A percentile compares a stretch with the other conserved stretches of the same genome.
phyloP scores from a whole-genome alignment of 1,140 invertebrate species.

The Drosophila kepulauana region DNA sequence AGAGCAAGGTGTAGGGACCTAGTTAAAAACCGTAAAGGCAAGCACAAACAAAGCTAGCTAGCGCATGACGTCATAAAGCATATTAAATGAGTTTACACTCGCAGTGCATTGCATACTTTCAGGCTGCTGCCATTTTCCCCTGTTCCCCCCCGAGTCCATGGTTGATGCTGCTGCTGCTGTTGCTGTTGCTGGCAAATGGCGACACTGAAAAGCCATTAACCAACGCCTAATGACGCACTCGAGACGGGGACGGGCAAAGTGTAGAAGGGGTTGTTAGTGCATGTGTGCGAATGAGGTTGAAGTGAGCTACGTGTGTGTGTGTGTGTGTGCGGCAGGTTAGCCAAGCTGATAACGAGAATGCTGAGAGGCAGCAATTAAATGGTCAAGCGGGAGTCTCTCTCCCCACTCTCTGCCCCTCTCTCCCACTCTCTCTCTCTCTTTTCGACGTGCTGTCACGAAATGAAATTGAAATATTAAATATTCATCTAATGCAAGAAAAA shows the following conservation, averaged over 20 bases:
- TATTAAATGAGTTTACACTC: conserved; percentile 76
- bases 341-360: conserved; percentile 68
- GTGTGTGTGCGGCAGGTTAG: conserved; percentile 35
- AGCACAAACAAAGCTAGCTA: conserved; percentile 30
- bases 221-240: conserved; percentile 78
- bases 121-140: conserved; percentile 24
- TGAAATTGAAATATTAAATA: conserved; percentile 81
- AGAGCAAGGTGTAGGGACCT: conserved; percentile 32
- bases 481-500: conserved; percentile 72
- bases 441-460: conserved; percentile 27
- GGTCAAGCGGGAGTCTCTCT: conserved; percentile 46
- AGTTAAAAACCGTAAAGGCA: conserved; percentile 43
- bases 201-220: conserved; percentile 80
- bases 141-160: neutral
- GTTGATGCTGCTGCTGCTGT: conserved; percentile 7
- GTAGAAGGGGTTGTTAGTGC: neutral
- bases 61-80: conserved; percentile 77
- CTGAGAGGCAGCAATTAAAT: conserved; percentile 51
- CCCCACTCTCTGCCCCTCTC: neutral
- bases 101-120: conserved; percentile 58
- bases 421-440: neutral
- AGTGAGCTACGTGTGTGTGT: neutral
- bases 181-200: conserved; percentile 50
- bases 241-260: conserved; percentile 51
- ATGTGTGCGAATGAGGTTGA: neutral